Evolutionary conservation across 1,140 invertebrate species (phyloP).

Genomic region (Hetaerina americana): DNA sequence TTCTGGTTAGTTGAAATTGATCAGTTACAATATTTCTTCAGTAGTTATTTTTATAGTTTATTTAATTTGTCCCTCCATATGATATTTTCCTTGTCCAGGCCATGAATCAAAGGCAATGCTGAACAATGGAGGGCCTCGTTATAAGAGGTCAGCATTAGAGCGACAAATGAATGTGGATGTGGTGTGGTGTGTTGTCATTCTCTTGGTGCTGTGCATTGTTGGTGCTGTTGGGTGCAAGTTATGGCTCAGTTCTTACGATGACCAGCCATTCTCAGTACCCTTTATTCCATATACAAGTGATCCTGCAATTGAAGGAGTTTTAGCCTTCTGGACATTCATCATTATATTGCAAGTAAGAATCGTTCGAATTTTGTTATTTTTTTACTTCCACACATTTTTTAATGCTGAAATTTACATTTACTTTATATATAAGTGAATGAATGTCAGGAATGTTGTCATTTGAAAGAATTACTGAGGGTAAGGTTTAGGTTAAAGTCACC

Average conservation of each 20-base stretch:
- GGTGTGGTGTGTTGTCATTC: conserved; percentile 89
- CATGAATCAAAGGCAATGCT: conserved; percentile 97
- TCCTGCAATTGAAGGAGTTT: conserved; percentile 64
- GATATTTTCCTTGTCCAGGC: conserved; percentile 38
- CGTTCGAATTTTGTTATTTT: conserved; percentile 5
- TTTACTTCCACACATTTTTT: no score
- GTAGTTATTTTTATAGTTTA: no score
- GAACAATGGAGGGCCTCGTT: conserved; percentile 89
- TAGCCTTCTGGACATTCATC: conserved; percentile 90
- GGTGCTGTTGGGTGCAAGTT: conserved; percentile 81
- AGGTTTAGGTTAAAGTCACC: no score
- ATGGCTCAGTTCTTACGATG: conserved; percentile 52
- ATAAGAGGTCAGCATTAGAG: conserved; percentile 87
- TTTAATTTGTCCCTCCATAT: no score
- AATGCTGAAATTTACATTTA: no score
- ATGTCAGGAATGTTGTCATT: no score
- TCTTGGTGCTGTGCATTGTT: conserved; percentile 78
- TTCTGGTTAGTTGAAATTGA: no score
- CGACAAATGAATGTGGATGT: conserved; percentile 90
- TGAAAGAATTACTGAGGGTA: no score
- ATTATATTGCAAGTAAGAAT: conserved; percentile 75
- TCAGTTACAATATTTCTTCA: no score
- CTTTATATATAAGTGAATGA: no score
- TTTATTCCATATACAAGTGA: conserved; percentile 43
- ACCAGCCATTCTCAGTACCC: conserved; percentile 35